These are phyloP conservation scores for Alosa alosa DNA, from an alignment of 2,113 vertebrate genomes.

Conservation along the genomic window DNA sequence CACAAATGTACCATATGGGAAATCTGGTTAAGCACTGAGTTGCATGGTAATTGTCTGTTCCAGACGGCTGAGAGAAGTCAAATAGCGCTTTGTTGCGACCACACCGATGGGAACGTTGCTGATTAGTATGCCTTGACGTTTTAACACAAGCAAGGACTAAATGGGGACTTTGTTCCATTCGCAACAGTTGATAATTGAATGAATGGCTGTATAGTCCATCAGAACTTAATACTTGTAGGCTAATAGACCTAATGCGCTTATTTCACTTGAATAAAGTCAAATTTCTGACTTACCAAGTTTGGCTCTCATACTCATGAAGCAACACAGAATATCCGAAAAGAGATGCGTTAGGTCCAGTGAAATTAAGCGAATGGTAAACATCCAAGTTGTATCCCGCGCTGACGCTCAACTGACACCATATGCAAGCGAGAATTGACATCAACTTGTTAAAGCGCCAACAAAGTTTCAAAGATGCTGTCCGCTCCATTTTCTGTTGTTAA, in stretches of 20 bases:
- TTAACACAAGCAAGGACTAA: constrained; percentile 32
- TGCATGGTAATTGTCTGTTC: neutral
- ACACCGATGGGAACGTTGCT: neutral
- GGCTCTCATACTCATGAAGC: constrained; percentile 73
- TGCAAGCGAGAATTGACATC: constrained; percentile 27
- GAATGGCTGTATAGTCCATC: neutral
- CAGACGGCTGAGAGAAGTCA: neutral
- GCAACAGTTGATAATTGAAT: constrained; percentile 5
- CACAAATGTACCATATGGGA: neutral
- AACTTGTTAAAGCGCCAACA: constrained; percentile 40
- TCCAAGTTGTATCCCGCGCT: constrained; percentile 82
- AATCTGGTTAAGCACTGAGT: neutral
- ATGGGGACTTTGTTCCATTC: neutral
- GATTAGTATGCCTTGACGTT: constrained; percentile 48
- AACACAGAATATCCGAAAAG: constrained; percentile 90
- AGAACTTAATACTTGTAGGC: neutral
- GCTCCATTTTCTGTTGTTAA: constrained; percentile 32
- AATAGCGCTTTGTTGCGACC: constrained; percentile 22
- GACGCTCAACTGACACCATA: constrained; percentile 55
- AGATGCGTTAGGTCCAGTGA: constrained; percentile 70
- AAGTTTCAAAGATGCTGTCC: neutral
- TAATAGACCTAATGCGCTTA: neutral
- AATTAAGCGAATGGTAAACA: constrained; percentile 71
- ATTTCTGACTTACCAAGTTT: constrained; percentile 77
- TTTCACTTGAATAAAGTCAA: neutral